phyloP scores from a whole-genome alignment of 2,888 invertebrate species.

The Scaptomyza caliginosa region DNA sequence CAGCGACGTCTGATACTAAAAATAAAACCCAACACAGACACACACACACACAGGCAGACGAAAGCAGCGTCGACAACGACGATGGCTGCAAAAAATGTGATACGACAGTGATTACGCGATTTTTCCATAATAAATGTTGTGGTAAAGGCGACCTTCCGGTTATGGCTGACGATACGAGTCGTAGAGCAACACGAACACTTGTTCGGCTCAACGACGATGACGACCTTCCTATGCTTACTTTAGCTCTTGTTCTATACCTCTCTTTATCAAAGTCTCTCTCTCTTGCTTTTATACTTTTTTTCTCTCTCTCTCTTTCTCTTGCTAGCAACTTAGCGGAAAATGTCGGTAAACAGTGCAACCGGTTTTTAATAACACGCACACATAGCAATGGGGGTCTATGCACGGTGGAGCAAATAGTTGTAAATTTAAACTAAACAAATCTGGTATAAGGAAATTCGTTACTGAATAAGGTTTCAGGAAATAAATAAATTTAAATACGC shows the following conservation, averaged over 20 bases:
- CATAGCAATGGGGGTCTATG: conserved; percentile 18
- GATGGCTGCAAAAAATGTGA: conserved; percentile 52
- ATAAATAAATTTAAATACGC: too few species aligned
- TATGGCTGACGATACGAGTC: conserved; percentile 59
- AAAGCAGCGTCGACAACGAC: conserved; percentile 18
- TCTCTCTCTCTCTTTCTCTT: conserved; percentile 5
- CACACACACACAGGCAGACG: conserved; percentile 8
- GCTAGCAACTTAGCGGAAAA: conserved; percentile 67
- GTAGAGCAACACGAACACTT: conserved; percentile 47
- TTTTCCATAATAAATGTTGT: conserved; percentile 80
- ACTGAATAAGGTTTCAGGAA: too few species aligned
- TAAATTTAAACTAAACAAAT: too few species aligned
- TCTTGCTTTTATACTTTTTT: too few species aligned
- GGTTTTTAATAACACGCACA: conserved; percentile 67
- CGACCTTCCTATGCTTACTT: conserved; percentile 64
- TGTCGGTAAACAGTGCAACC: conserved; percentile 80
- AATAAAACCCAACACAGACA: conserved; percentile 54
- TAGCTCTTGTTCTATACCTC: background rate
- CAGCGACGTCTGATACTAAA: conserved; percentile 64
- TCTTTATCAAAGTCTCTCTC: background rate
- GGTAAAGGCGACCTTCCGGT: conserved; percentile 82
- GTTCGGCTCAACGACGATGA: conserved; percentile 67
- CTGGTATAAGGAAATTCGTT: too few species aligned
- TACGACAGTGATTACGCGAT: conserved; percentile 81
- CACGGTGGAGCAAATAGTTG: conserved; percentile 23